Base-by-base conservation (phyloP, 1,140 invertebrate genomes). In the Aphis gossypii region DNA sequence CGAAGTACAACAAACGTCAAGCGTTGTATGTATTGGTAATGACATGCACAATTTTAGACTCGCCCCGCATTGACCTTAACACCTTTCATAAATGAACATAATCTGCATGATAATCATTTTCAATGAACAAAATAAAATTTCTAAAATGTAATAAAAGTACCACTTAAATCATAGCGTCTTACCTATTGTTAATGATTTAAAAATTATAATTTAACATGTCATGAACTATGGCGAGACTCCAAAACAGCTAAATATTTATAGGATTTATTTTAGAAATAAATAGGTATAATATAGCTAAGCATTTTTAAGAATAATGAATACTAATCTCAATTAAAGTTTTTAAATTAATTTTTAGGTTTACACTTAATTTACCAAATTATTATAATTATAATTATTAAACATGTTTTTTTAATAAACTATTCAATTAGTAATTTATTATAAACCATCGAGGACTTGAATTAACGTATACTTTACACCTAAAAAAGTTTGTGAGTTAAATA, bases 31-130 rank as follows among this genome's bases (percentile, higher is more conserved):
- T 68, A n/a, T 68, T 68, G 60, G 30, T 11, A 60, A 60, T 68
- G 60, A 68, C 60, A 30, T 68, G 60, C 60, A n/a, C 30, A 68
- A 68, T 68, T 68, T 68, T n/a, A 68, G 60, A 68, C 30, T 60
- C 60, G 60, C 30, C 30, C 60, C 11, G n/a, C 60, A 68, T 68
- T 68, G 60, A 68, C 60, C 60, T 68, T 68, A 68, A n/a, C 60
- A 68, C 30, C 60, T 68, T 4, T 68, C 60, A n/a, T 68, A 68
- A 30, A 68, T n/a, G 5, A 68, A 68, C 60, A 68, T n/a, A 68
- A 68, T 68, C 60, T 68, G 60, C 60, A 68, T 68, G 60, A 68
- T 68, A 68, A 68, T 68, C 30, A 68, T 68, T 68, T 68, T 68
- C 60, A 3, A 68, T 25, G 60, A 68, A 68, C 60, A 68, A 68